These are phyloP conservation scores for Phyllotreta striolata DNA, from an alignment of 2,888 invertebrate species.

Conservation along the genomic window DNA sequence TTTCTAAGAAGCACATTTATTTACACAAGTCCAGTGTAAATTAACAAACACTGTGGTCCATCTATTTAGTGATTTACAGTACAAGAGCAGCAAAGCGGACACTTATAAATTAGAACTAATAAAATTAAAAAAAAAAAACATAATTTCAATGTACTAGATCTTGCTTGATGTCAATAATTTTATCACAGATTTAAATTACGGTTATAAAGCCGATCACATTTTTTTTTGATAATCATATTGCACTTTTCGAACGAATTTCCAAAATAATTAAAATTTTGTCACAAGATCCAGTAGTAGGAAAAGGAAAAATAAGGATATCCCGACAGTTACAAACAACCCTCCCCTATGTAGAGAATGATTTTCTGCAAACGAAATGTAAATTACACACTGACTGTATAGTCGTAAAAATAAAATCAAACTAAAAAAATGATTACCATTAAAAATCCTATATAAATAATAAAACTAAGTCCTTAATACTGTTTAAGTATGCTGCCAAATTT, in stretches of 20 bases:
- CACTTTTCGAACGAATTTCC: constrained; percentile 5
- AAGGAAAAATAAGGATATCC: constrained; percentile 8
- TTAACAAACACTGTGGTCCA: constrained; percentile 1
- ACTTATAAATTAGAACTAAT: constrained; percentile 5
- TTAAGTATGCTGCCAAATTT: constrained; percentile 22
- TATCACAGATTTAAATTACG: constrained; percentile 17
- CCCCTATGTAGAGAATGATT: neutral
- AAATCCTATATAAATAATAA: constrained; percentile 8
- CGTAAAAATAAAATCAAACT: constrained; percentile 13
- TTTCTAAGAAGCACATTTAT: too few species aligned
- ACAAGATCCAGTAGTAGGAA: constrained; percentile 12
- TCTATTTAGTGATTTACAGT: neutral
- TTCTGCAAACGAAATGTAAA: neutral
- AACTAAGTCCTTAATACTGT: constrained; percentile 5
- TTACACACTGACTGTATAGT: constrained; percentile 9
- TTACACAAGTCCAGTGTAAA: too few species aligned
- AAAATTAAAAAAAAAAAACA: neutral
- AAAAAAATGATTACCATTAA: constrained; percentile 1
- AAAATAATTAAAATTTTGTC: constrained; percentile 4
- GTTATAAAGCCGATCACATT: constrained; percentile 8
- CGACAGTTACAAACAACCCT: neutral
- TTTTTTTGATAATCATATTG: constrained; percentile 10
- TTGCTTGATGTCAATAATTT: constrained; percentile 18
- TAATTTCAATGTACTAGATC: constrained; percentile 16
- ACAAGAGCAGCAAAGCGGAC: constrained; percentile 1